Evolutionary conservation across 2,797 vertebrate genomes (phyloP).

Genomic region (Gambelia wislizenii): DNA sequence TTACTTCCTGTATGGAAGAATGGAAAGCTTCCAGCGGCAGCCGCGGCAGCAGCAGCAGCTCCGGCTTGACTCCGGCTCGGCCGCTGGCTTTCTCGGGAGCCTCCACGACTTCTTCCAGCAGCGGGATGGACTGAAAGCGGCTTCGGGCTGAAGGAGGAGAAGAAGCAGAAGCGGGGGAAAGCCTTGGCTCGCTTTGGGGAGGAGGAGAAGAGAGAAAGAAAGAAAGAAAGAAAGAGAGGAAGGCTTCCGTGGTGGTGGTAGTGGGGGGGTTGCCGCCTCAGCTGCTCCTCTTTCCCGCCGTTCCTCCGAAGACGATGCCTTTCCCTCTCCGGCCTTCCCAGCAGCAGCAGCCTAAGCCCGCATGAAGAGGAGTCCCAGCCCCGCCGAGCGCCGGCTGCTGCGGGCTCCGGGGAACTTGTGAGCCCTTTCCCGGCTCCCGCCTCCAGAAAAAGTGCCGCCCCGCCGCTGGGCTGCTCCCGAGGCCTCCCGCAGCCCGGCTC

Average conservation of each 20-base stretch:
- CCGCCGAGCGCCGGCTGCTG: constrained; percentile 23
- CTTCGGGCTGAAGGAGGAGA: neutral
- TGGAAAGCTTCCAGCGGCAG: constrained; percentile 83
- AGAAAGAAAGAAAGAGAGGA: too few relatives aligned
- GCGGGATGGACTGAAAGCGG: constrained; percentile 73
- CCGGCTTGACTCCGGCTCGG: constrained; percentile 67
- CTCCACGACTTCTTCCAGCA: constrained; percentile 73
- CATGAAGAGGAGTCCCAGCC: neutral
- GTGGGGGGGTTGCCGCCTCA: too few relatives aligned
- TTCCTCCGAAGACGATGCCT: too few relatives aligned
- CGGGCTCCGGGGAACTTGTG: constrained; percentile 25
- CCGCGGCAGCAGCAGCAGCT: constrained; percentile 75
- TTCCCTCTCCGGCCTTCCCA: too few relatives aligned
- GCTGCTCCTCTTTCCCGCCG: too few relatives aligned
- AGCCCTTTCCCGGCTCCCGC: constrained; percentile 13
- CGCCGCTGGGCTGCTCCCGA: constrained; percentile 13
- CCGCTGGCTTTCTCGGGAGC: constrained; percentile 62
- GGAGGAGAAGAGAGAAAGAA: too few relatives aligned
- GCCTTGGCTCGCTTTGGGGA: too few relatives aligned
- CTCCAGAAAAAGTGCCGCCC: neutral
- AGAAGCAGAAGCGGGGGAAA: neutral
- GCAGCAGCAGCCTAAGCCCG: too few relatives aligned
- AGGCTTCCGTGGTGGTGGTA: too few relatives aligned
- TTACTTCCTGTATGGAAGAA: constrained; percentile 92
- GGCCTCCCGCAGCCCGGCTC: neutral